Percentiles rank a stretch among this genome's conserved stretches.
Conservation (phyloP, 2,113 vertebrate species). For the Nipponia nippon region DNA sequence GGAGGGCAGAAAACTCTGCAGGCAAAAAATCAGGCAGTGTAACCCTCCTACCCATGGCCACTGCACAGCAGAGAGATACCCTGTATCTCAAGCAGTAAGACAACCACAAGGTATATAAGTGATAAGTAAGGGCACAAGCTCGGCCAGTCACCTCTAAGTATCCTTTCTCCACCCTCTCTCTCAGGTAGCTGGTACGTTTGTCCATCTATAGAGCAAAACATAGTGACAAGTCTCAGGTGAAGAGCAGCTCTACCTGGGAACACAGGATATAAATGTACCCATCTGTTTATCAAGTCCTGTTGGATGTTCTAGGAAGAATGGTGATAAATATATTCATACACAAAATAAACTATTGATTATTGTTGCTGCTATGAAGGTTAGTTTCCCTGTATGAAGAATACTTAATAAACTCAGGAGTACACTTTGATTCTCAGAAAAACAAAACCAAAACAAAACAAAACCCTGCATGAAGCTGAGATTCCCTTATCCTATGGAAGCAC, state of each 20-base stretch:
- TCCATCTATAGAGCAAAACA: neutral
- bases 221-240: neutral
- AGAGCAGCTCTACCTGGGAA: neutral
- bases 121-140: neutral
- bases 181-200: neutral
- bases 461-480: neutral
- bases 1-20: neutral
- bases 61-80: neutral
- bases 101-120: neutral
- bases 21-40: neutral
- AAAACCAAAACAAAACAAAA: neutral
- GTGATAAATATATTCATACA: neutral
- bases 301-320: neutral
- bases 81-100: neutral
- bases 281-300: neutral
- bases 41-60: neutral
- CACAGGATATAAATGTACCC: neutral
- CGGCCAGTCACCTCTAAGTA: neutral
- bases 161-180: neutral
- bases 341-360: slow-evolving; percentile 22
- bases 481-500: neutral
- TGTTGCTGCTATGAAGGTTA: neutral
- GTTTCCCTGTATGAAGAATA: neutral
- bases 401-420: neutral
- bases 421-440: neutral